A percentile compares a stretch with the other conserved stretches of the same genome.
Conservation (phyloP, 1,140 invertebrate genomes). For the Streblospio benedicti region DNA sequence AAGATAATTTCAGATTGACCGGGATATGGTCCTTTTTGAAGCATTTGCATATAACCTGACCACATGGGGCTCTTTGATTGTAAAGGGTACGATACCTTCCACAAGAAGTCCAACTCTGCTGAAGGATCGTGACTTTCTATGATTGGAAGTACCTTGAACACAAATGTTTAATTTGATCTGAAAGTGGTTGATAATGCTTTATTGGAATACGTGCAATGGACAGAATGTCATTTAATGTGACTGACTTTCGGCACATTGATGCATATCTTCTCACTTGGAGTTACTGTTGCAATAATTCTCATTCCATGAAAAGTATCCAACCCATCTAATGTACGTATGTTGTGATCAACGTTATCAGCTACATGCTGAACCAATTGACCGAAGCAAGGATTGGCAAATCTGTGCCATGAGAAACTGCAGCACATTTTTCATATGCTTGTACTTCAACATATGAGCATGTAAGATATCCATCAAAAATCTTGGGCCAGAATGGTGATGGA, state of each 20-base stretch:
- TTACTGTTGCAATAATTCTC: neutral
- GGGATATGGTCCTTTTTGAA: conserved; percentile 1
- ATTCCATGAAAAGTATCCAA: neutral
- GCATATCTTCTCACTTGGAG: neutral
- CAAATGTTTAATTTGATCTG: neutral
- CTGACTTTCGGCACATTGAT: neutral
- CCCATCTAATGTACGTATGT: neutral
- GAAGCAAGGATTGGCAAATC: neutral
- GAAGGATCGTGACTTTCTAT: neutral
- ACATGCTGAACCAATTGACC: neutral
- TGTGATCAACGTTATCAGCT: neutral
- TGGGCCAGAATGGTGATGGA: neutral
- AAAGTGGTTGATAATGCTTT: neutral
- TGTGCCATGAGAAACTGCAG: neutral
- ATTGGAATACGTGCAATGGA: neutral
- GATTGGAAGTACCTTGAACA: neutral
- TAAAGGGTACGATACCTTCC: neutral
- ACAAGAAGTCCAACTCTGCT: neutral
- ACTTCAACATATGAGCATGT: neutral
- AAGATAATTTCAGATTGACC: conserved; percentile 11
- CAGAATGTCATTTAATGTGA: neutral
- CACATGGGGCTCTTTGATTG: neutral
- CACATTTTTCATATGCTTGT: neutral
- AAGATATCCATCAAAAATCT: neutral
- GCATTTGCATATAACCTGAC: neutral